Conservation (phyloP, 2,113 vertebrate genomes). For the Sapajus apella region DNA sequence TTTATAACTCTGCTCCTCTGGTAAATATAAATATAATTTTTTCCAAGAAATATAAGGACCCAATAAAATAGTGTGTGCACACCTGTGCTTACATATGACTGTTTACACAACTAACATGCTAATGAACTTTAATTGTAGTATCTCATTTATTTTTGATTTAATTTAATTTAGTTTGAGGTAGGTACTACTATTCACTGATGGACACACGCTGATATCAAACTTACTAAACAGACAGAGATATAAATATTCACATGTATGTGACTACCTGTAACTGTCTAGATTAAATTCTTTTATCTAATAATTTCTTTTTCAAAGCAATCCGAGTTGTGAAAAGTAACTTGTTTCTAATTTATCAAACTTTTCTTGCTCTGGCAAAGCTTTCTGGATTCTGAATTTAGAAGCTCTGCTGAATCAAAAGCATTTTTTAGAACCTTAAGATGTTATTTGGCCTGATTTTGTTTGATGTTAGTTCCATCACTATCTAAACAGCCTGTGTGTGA, state of each 20-base stretch:
- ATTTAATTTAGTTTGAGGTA: not conserved
- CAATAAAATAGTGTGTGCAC: not conserved
- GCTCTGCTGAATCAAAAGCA: not conserved
- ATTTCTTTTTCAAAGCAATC: not conserved
- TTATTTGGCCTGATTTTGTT: not conserved
- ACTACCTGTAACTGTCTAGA: not conserved
- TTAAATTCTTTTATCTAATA: not conserved
- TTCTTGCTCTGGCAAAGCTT: not conserved
- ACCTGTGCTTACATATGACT: not conserved
- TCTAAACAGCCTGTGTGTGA: not conserved
- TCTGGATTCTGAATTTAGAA: conserved; percentile 3
- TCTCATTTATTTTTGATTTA: not conserved
- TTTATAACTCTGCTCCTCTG: not conserved
- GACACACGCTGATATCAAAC: not conserved
- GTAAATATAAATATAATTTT: not conserved
- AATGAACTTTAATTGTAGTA: not conserved
- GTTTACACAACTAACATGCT: not conserved
- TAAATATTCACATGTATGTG: not conserved
- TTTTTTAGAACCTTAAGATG: not conserved
- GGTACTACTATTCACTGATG: not conserved
- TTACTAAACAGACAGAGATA: not conserved
- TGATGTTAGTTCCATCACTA: not conserved
- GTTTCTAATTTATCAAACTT: not conserved
- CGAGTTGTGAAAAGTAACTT: not conserved
- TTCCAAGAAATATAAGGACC: not conserved